A percentile compares a stretch with the other conserved stretches of the same genome.
Conservation (phyloP, 1,140 invertebrate species). For the Patella vulgata region DNA sequence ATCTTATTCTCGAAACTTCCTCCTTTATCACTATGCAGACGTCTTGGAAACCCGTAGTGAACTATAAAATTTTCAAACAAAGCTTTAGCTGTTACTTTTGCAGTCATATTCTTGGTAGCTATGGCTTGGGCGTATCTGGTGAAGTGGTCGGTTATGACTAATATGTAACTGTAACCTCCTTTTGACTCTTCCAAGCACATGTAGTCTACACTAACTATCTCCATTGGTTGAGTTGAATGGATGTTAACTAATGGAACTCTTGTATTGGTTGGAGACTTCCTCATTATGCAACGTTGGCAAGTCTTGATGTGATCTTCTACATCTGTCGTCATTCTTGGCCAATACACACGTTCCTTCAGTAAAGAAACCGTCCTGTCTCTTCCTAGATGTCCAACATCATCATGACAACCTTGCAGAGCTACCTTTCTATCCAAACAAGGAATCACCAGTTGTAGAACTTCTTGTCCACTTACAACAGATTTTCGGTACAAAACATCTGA, state of each 20-base stretch:
- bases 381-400: constrained; percentile 24
- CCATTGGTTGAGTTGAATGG: constrained; percentile 15
- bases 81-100: constrained; percentile 1
- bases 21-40: constrained; percentile 22
- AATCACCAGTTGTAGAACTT: constrained; percentile 14
- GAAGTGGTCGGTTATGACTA: constrained; percentile 9
- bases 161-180: constrained; percentile 21
- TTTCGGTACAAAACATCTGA: constrained; percentile 15
- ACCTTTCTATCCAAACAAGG: not conserved
- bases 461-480: not conserved
- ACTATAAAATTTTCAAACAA: constrained; percentile 8
- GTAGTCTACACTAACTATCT: constrained; percentile 27
- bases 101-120: constrained; percentile 2
- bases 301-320: constrained; percentile 13
- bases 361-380: constrained; percentile 10
- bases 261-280: constrained; percentile 1
- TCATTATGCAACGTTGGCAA: constrained; percentile 14
- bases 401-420: constrained; percentile 13
- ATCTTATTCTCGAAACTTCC: constrained; percentile 21
- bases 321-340: constrained; percentile 13
- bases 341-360: constrained; percentile 15
- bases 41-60: constrained; percentile 17
- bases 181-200: constrained; percentile 26
- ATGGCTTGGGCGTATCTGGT: constrained; percentile 4
- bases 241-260: constrained; percentile 21